Conservation (phyloP, 2,888 invertebrate species). For the Fragum sueziense region DNA sequence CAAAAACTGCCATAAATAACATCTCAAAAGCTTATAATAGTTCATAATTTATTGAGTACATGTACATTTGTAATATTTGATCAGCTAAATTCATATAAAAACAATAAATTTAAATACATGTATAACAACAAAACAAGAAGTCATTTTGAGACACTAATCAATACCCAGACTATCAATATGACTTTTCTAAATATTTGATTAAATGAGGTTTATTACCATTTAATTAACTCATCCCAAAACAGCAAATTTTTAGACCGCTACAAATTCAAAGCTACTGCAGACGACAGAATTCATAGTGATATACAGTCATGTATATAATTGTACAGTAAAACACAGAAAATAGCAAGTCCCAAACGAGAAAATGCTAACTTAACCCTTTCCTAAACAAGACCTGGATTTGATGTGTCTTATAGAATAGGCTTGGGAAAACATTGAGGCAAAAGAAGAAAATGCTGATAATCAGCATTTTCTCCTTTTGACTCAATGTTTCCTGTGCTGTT, state of each 20-base stretch:
- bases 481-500: too few species aligned
- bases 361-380: too few species aligned
- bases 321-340: too few species aligned
- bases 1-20: too few species aligned
- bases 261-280: neutral
- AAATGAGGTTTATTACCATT: neutral
- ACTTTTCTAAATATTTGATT: neutral
- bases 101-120: neutral
- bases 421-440: too few species aligned
- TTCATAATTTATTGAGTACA: neutral
- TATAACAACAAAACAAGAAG: neutral
- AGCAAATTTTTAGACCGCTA: neutral
- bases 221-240: neutral
- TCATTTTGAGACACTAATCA: neutral
- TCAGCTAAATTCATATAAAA: neutral
- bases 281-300: neutral
- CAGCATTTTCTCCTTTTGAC: too few species aligned
- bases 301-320: too few species aligned
- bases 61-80: neutral
- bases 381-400: too few species aligned
- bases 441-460: too few species aligned
- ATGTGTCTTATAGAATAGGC: too few species aligned
- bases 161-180: neutral
- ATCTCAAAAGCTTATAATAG: neutral
- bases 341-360: too few species aligned